Conservation (phyloP, 2,797 vertebrate species). For the Phyllotis vaccarum region DNA sequence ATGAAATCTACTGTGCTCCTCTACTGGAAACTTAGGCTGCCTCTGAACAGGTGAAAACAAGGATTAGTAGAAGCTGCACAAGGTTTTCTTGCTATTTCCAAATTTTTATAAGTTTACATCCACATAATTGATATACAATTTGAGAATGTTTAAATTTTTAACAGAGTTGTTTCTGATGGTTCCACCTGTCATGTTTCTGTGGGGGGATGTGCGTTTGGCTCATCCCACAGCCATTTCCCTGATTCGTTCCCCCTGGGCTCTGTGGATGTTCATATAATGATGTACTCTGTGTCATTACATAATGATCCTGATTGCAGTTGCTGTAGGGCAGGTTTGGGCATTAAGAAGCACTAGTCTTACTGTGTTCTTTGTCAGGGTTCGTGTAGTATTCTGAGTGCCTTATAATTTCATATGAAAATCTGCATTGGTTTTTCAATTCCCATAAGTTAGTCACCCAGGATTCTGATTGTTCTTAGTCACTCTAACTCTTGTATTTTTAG, state of each 20-base stretch:
- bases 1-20: neutral
- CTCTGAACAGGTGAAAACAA: too few species aligned
- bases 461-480: neutral
- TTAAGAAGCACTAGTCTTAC: neutral
- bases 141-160: neutral
- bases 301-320: neutral
- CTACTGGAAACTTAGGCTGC: neutral
- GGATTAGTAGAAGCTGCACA: neutral
- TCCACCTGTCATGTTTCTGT: neutral
- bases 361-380: neutral
- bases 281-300: neutral
- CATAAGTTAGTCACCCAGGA: neutral
- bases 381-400: neutral
- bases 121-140: neutral
- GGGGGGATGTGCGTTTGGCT: neutral
- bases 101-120: too few species aligned
- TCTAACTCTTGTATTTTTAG: neutral
- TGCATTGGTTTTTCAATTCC: neutral
- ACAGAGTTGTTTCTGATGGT: neutral
- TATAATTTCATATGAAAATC: neutral
- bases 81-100: neutral
- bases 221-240: neutral
- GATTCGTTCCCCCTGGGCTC: neutral
- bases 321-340: neutral
- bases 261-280: neutral